These are phyloP conservation scores for Lepilemur ruficaudatus DNA, from an alignment of 2,797 vertebrate genomes.

Conservation along the genomic window DNA sequence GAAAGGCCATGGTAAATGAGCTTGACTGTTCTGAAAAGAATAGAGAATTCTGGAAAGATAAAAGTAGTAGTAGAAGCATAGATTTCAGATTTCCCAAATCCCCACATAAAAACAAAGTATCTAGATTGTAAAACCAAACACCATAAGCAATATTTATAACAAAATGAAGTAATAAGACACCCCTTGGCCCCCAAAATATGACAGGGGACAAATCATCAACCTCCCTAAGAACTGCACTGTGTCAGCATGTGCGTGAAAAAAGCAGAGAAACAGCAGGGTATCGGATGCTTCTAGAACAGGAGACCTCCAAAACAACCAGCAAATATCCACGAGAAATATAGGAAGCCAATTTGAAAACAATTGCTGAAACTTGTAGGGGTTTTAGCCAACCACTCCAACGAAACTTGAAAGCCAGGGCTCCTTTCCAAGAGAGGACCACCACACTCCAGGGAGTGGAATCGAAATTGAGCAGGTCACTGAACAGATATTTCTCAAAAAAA, in stretches of 20 bases:
- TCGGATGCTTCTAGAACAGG: neutral
- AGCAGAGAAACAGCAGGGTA: neutral
- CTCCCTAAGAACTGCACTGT: neutral
- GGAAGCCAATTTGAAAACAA: neutral
- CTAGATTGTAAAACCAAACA: neutral
- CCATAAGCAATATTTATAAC: neutral
- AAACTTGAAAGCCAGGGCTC: neutral
- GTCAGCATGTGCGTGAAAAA: neutral
- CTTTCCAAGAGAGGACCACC: neutral
- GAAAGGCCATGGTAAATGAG: neutral
- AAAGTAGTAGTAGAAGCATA: neutral
- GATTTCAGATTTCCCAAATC: constrained; percentile 33
- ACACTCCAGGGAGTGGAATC: neutral
- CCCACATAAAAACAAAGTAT: neutral
- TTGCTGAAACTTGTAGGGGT: neutral
- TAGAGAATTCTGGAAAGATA: constrained; percentile 17
- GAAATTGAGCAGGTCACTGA: neutral
- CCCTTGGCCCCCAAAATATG: neutral
- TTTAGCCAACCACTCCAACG: neutral
- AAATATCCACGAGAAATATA: neutral
- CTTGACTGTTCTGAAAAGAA: neutral
- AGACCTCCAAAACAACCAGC: neutral
- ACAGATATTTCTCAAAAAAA: neutral
- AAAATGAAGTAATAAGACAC: constrained; percentile 18
- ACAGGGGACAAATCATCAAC: neutral